Percentiles rank a stretch among this genome's conserved stretches.
Conservation (phyloP, 2,113 vertebrate genomes). For the Grammomys dolichurus region DNA sequence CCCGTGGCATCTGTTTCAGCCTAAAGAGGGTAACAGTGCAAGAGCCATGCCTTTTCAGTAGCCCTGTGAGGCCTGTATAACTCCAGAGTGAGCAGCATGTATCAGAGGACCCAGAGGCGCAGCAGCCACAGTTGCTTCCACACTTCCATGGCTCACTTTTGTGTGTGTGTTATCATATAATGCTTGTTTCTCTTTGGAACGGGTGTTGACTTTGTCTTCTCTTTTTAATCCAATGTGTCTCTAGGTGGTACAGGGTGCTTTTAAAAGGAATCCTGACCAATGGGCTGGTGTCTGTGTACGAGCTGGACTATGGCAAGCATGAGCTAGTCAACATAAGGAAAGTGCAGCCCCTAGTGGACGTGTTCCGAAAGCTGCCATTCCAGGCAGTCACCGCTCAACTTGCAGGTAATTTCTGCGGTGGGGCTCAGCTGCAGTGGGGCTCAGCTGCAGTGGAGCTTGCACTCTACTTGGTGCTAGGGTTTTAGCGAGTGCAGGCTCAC, state of each 20-base stretch:
- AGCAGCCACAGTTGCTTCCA: background rate
- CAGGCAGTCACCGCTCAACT: conserved; percentile 94
- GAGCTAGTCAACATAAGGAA: conserved; percentile 90
- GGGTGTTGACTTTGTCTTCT: conserved; percentile 48
- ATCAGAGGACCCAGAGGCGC: background rate
- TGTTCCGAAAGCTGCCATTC: conserved; percentile 95
- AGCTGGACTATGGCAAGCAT: conserved; percentile 95
- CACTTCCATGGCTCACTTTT: background rate
- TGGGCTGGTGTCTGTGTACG: conserved; percentile 93
- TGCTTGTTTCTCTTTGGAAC: background rate
- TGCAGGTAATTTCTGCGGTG: conserved; percentile 89
- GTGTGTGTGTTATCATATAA: background rate
- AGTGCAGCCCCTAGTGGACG: conserved; percentile 90
- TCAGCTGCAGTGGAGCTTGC: background rate
- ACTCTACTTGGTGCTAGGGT: background rate
- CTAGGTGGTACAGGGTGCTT: conserved; percentile 95
- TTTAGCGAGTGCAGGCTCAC: background rate
- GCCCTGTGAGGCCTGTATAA: background rate
- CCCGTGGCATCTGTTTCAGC: background rate
- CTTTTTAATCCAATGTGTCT: conserved; percentile 31
- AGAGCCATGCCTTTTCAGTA: background rate
- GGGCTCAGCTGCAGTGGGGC: background rate
- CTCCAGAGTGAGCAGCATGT: background rate
- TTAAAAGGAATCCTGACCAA: conserved; percentile 93
- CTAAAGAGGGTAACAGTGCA: background rate